Percentiles rank a stretch among this genome's conserved stretches.
phyloP scores from a whole-genome alignment of 1,140 invertebrate genomes.

The Adelges cooleyi region DNA sequence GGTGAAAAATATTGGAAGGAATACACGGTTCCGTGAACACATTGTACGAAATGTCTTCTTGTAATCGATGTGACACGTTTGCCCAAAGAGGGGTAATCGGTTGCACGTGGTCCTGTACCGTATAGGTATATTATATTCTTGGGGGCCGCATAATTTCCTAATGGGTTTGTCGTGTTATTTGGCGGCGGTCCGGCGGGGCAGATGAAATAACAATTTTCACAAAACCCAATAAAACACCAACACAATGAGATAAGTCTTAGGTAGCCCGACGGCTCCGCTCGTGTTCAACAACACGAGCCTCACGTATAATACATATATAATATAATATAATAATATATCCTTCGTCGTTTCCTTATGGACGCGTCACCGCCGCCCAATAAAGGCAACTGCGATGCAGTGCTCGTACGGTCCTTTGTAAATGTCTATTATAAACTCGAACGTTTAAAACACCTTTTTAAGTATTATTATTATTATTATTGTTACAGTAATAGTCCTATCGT shows the following conservation, averaged over 20 bases:
- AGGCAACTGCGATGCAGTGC: no score
- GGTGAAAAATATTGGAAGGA: slow-evolving; percentile 9
- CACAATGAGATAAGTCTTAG: slow-evolving; percentile 16
- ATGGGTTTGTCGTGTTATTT: slow-evolving; percentile 27
- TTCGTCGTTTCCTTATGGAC: no score
- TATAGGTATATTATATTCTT: slow-evolving; percentile 5
- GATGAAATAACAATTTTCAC: slow-evolving; percentile 29
- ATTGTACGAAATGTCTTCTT: slow-evolving; percentile 24
- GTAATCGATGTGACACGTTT: slow-evolving; percentile 27
- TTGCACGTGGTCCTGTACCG: slow-evolving; percentile 20
- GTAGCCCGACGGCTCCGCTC: slow-evolving; percentile 7
- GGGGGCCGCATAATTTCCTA: slow-evolving; percentile 26
- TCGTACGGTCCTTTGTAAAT: no score
- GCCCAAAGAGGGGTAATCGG: slow-evolving; percentile 14
- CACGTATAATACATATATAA: neutral
- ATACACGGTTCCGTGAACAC: slow-evolving; percentile 12
- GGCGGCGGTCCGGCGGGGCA: neutral
- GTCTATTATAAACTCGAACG: no score
- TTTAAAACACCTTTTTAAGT: no score
- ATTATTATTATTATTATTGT: no score
- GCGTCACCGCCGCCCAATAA: no score
- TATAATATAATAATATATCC: no score
- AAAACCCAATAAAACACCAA: slow-evolving; percentile 23
- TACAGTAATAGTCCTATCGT: no score
- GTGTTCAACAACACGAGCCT: slow-evolving; percentile 9